Base-by-base conservation (phyloP, 2,113 vertebrate species). In the Hydropotes inermis region DNA sequence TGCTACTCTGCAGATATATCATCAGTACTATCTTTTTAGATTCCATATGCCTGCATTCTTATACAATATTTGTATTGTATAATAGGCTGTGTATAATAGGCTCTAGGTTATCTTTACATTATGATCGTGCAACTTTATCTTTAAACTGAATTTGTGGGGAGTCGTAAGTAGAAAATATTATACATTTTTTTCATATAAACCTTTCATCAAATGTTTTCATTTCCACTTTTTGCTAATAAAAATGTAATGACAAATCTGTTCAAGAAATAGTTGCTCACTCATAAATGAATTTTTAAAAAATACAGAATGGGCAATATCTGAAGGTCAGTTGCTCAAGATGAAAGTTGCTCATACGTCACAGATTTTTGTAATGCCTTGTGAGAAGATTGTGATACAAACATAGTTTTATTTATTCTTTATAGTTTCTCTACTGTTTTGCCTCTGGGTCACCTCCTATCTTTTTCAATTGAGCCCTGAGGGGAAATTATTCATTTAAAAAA, bases 221-320 rank as follows among this genome's bases (percentile, higher is more conserved):
- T 78, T 97, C 7, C 33, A 76, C 21, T 70, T 95, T 81, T 45
- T 93, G n/a, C 6, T 92, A 97, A 91, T 93, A n/a, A 93, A 79
- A n/a, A 61, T 16, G 5, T 64, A 87, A 87, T 45, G 45, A 13
- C 8, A 52, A 81, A 10, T 28, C 76, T 23, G 3, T 79, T 93
- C 16, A 87, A 94, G 58, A 87, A 94, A 91, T 54, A 81, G 30
- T 50, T 76, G 15, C n/a, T 74, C 11, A 45, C 4, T 89, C n/a
- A 90, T 50, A 92, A 88, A 19, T 45, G 14, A 74, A 58, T 47
- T 52, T 45, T 84, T 64, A n/a, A 14, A 5, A 54, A 76, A 16
- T 23, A 61, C 2, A 50, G 11, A 95, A 76, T 58, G 60, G 28
- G 30, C 10, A 91, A 33, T 13, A 50, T 54, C 15, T 83, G 76